Conservation (phyloP, 2,113 vertebrate species). For the Neolamprologus brichardi region DNA sequence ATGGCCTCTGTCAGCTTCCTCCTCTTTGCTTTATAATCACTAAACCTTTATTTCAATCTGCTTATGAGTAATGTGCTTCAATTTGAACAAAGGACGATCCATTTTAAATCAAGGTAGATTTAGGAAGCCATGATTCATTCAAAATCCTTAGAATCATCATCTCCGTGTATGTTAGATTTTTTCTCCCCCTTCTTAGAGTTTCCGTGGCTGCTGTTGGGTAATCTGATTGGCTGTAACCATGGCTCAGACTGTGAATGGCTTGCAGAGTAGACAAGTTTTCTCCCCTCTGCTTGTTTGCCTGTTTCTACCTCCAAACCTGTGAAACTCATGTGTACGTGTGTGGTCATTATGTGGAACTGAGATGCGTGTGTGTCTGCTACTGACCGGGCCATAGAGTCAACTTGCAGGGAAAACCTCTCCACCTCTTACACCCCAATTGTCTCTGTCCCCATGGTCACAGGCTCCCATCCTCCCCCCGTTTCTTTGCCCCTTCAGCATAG, state of each 20-base stretch:
- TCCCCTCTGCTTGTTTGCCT: conserved; percentile 69
- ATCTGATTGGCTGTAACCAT: conserved; percentile 73
- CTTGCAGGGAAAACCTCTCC: conserved; percentile 72
- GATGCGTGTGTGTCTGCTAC: conserved; percentile 52
- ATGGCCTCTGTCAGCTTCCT: conserved; percentile 72
- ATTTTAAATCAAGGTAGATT: conserved; percentile 64
- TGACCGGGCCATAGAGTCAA: conserved; percentile 65
- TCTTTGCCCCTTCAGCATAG: conserved; percentile 55
- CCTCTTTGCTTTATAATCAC: conserved; percentile 74
- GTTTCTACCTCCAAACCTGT: conserved; percentile 70
- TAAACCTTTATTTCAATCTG: conserved; percentile 72
- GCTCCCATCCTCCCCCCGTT: conserved; percentile 54
- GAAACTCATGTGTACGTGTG: conserved; percentile 54
- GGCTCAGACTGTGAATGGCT: conserved; percentile 74
- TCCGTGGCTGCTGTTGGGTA: conserved; percentile 69
- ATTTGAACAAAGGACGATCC: conserved; percentile 56
- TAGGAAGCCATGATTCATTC: conserved; percentile 63
- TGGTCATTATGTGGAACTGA: conserved; percentile 47
- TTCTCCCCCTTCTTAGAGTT: conserved; percentile 39
- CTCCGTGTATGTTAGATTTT: conserved; percentile 34
- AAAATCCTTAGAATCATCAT: conserved; percentile 58
- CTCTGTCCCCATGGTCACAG: conserved; percentile 53
- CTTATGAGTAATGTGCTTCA: conserved; percentile 56
- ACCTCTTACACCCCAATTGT: conserved; percentile 44
- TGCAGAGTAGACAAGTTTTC: conserved; percentile 69